Evolutionary conservation across 2,113 vertebrate genomes (phyloP), one percentile per base, ranked within the genome.

Genomic region (Phodopus roborovskii): DNA sequence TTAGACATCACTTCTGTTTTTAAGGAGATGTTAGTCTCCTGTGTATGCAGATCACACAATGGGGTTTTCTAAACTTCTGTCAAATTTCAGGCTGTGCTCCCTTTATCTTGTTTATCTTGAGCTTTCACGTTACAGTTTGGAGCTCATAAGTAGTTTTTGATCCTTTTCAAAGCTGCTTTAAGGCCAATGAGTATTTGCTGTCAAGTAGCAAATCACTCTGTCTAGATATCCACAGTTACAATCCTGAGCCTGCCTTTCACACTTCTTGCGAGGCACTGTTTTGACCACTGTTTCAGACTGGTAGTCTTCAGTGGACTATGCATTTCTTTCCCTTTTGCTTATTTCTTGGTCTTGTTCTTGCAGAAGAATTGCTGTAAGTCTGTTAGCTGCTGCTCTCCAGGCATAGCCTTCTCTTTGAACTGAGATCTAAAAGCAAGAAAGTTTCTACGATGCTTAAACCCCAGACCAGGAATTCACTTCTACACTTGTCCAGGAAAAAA

Each of bases 341-440:
- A 28, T 48, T 50, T 91, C 22, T 88, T 3, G 4, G 56, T 62
- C 36, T 9, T 86, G 4, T 86, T 79, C n/a, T 94, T 70, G 84
- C 75, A 50, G 84, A 97, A 15, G 4, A 1, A 30, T 17, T 88
- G 90, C 30, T 89, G 64, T 79, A 56, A 36, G 17, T 56, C 0
- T 83, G 9, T 64, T 42, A 94, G 90, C 60, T 24, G 0, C 7
- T 26, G 36, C 17, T n/a, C 50, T 94, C 33, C 82, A 87, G 86
- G 56, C 4, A 78, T 13, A 94, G 56, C 10, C 53, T 74, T 53
- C 33, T 45, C 75, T 97, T 97, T 97, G 94, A 97, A 95, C 83
- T 95, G 74, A 93, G 83, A 96, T 94, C 83, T 96, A 88, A 96
- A 96, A 90, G 53, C 70, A 96, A 91, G 68, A 90, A 91, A 89